phyloP scores from a whole-genome alignment of 92 coral and sea anemone genomes.

The Heliopora coerulea region DNA sequence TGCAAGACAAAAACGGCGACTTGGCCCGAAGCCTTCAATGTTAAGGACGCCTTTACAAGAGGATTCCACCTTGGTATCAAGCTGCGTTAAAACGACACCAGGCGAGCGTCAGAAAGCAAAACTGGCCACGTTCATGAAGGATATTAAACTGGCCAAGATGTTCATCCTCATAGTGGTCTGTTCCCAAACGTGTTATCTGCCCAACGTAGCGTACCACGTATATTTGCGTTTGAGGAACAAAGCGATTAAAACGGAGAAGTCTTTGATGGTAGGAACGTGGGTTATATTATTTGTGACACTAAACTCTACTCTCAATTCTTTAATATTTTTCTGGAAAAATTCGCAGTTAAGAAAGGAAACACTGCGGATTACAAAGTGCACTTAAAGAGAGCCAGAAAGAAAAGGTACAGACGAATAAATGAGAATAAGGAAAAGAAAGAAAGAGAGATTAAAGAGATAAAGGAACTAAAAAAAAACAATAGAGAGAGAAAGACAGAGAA shows the following conservation, averaged over 20 bases:
- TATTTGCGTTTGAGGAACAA: not conserved
- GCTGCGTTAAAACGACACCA: not conserved
- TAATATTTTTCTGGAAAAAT: slow-evolving; percentile 37
- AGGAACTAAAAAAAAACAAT: not conserved
- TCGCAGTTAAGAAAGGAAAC: slow-evolving; percentile 26
- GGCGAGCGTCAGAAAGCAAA: not conserved
- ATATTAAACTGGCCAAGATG: slow-evolving; percentile 27
- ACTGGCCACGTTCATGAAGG: slow-evolving; percentile 1
- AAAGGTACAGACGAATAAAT: too few species aligned
- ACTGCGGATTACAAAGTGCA: not conserved
- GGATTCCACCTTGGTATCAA: not conserved
- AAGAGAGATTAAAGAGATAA: too few species aligned
- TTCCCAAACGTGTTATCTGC: slow-evolving; percentile 24
- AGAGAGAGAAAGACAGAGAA: not conserved
- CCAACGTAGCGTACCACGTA: slow-evolving; percentile 7
- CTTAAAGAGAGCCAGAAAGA: too few species aligned
- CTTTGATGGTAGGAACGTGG: slow-evolving; percentile 16
- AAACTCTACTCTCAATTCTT: slow-evolving; percentile 31
- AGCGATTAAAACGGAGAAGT: not conserved
- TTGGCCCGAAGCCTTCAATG: slow-evolving; percentile 1
- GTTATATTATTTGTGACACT: slow-evolving; percentile 4
- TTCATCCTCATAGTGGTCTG: slow-evolving; percentile 8
- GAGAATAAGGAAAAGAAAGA: too few species aligned
- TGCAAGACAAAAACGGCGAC: slow-evolving; percentile 20
- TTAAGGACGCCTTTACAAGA: not conserved